A percentile compares a stretch with the other conserved stretches of the same genome.
Conservation (phyloP, 1,140 invertebrate species). For the Dendroctonus ponderosae region DNA sequence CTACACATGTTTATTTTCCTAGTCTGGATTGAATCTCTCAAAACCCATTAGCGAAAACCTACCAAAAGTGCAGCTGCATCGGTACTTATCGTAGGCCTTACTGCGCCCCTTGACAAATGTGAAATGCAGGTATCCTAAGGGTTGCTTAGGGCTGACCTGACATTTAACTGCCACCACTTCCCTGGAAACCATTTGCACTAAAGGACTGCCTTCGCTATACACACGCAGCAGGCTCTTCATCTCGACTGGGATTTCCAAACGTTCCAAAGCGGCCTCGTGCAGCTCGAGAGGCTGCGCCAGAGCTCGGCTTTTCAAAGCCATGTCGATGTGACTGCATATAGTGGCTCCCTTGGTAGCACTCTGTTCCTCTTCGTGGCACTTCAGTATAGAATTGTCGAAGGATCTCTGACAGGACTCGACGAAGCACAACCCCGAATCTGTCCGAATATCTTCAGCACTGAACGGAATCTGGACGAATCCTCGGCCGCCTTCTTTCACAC, state of each 20-base stretch:
- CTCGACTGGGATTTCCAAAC: conserved; percentile 63
- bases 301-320: conserved; percentile 64
- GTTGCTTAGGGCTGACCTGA: conserved; percentile 66
- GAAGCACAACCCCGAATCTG: conserved; percentile 61
- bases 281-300: conserved; percentile 61
- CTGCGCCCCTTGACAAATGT: conserved; percentile 61
- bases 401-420: conserved; percentile 64
- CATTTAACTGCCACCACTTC: conserved; percentile 78
- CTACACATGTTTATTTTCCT: not conserved
- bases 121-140: conserved; percentile 75
- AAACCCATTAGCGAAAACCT: no score
- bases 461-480: conserved; percentile 73
- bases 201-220: conserved; percentile 61
- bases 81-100: conserved; percentile 61
- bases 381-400: conserved; percentile 58
- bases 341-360: conserved; percentile 14
- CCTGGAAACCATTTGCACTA: conserved; percentile 76
- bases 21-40: no score
- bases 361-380: conserved; percentile 56
- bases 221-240: conserved; percentile 65
- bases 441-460: conserved; percentile 54
- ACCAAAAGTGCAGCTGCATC: conserved; percentile 59
- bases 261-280: conserved; percentile 65
- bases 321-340: conserved; percentile 67
- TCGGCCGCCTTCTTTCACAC: conserved; percentile 62